Evolutionary conservation across 2,797 vertebrate species (phyloP).

Genomic region (Anguilla obscura): DNA sequence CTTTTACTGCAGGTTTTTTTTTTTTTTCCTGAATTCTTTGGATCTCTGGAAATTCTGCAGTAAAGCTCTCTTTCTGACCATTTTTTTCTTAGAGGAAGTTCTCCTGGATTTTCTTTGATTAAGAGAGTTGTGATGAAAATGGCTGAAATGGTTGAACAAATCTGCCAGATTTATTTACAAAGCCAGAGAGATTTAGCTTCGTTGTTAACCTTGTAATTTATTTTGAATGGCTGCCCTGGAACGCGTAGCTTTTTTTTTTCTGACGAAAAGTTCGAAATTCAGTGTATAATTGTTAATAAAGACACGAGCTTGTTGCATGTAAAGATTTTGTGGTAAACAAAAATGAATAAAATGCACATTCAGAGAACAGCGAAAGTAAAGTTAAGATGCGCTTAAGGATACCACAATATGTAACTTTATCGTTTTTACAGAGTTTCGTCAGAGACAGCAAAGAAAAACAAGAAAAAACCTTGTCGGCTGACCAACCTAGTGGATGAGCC

Average conservation of each 20-base stretch:
- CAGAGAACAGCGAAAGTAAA: neutral
- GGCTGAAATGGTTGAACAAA: constrained; percentile 13
- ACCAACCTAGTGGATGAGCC: neutral
- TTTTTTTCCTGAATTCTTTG: constrained; percentile 14
- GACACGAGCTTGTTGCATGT: neutral
- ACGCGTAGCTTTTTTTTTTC: constrained; percentile 15
- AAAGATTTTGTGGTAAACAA: neutral
- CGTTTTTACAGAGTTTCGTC: neutral
- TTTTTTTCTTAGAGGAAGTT: constrained; percentile 43
- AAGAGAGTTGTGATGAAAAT: constrained; percentile 55
- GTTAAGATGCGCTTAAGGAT: neutral
- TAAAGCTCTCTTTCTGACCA: constrained; percentile 46
- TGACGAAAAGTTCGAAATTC: neutral
- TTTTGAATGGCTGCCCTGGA: constrained; percentile 48
- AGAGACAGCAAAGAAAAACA: neutral
- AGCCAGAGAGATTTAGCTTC: constrained; percentile 34
- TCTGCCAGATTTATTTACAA: constrained; percentile 52
- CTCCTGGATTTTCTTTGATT: constrained; percentile 55
- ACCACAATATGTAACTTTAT: neutral
- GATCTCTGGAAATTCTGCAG: constrained; percentile 57
- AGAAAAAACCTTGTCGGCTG: neutral
- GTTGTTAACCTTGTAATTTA: constrained; percentile 45
- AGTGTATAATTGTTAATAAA: neutral
- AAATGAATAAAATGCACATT: neutral
- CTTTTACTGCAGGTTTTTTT: neutral